Evolutionary conservation across 2,113 vertebrate genomes (phyloP), one percentile per base, ranked within the genome.

Genomic region (Ceratotherium simum): DNA sequence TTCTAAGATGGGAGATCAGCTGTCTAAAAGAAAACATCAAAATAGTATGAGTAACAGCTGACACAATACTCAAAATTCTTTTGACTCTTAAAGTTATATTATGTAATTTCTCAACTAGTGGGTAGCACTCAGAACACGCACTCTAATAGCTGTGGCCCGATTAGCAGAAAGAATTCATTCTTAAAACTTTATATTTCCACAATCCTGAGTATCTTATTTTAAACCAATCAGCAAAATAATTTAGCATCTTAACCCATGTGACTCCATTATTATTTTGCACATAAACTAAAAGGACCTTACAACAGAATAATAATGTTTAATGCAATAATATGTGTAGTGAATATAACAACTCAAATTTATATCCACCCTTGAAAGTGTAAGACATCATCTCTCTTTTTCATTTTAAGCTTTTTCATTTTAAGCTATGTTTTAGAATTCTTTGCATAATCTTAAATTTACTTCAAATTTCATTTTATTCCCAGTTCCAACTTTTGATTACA

Each of bases 21-120:
- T 98, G 98, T 98, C 97, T 97, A 98, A 98, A 98, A 98, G 98
- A 98, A 99, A 99, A 98, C 98, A 98, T 95, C 84, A 98, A 98
- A 98, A 98, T 6, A 96, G 82, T 94, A 76, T 29, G 78, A 98
- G 97, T 92, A 98, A 98, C 98, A 99, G 99, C 98, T 99, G 99
- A 98, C 97, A 98, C 46, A 98, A 98, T 98, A 98, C 92, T 98
- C 97, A 95, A 97, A 98, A 98, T 99, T 98, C 98, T 97, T 97
- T 97, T 62, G 90, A 98, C 98, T 96, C 90, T n/a, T n/a, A 98
- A 97, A 91, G 80, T 92, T 89, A 48, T 95, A 96, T 98, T 99
- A 98, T 94, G 90, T 98, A 98, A 99, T 95, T 98, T 96, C 92
- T 93, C 83, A 98, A 67, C 91, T 69, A 96, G 39, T 81, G 36